Conservation (phyloP, 2,113 vertebrate genomes). For the Cacatua alba region DNA sequence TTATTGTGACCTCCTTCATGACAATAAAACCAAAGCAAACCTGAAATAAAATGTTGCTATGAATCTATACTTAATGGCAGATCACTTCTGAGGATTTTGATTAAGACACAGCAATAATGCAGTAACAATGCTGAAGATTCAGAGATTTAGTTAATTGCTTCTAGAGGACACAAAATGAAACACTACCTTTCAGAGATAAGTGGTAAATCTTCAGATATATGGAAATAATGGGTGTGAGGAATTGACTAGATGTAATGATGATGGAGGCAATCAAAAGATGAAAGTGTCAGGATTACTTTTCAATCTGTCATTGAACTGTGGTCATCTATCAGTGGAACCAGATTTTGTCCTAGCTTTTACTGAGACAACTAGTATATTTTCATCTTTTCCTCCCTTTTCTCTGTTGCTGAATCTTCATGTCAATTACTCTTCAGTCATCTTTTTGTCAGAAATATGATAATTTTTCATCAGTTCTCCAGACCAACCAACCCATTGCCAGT, state of each 20-base stretch:
- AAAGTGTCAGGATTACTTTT: constrained; percentile 26
- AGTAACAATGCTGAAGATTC: constrained; percentile 4
- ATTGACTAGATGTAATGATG: constrained; percentile 14
- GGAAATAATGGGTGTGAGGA: constrained; percentile 12
- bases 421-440: rapidly evolving
- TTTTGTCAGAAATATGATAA: not conserved
- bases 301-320: not conserved
- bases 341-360: not conserved
- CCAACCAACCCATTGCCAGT: not conserved
- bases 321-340: not conserved
- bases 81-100: not conserved
- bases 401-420: not conserved
- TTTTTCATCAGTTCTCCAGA: not conserved
- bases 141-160: constrained; percentile 52
- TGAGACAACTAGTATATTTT: not conserved
- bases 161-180: constrained; percentile 42
- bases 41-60: not conserved
- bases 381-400: not conserved
- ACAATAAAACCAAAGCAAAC: not conserved
- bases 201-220: constrained; percentile 25
- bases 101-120: constrained; percentile 35
- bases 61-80: not conserved
- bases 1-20: not conserved
- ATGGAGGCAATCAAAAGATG: constrained; percentile 36
- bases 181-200: constrained; percentile 32